phyloP scores from a whole-genome alignment of 1,140 invertebrate species.

The Aporrectodea caliginosa region DNA sequence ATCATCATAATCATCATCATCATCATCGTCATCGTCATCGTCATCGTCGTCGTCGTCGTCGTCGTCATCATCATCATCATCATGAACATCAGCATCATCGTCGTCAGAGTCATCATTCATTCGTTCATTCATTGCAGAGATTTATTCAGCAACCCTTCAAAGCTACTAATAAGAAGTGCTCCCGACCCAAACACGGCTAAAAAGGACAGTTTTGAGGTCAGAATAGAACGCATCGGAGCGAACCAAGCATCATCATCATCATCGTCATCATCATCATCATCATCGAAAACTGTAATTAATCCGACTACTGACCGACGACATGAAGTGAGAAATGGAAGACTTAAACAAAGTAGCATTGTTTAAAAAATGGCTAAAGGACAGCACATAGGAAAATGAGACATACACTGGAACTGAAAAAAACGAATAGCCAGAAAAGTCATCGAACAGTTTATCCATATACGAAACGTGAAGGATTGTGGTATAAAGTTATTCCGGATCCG shows the following conservation, averaged over 20 bases:
- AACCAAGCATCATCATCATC: not conserved
- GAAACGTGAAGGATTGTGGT: too few relatives aligned
- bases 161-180: not conserved
- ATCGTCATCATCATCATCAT: too few relatives aligned
- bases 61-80: constrained; percentile 15
- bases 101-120: constrained; percentile 4
- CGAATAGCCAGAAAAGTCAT: too few relatives aligned
- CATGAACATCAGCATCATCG: constrained; percentile 8
- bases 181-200: not conserved
- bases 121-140: not conserved
- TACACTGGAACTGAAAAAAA: too few relatives aligned
- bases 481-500: too few relatives aligned
- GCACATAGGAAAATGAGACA: too few relatives aligned
- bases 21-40: not conserved
- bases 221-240: not conserved
- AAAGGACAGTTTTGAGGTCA: not conserved
- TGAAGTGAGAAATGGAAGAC: too few relatives aligned
- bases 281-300: too few relatives aligned
- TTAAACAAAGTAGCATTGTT: too few relatives aligned
- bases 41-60: not conserved
- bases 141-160: not conserved
- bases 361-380: too few relatives aligned
- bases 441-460: too few relatives aligned
- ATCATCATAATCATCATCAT: not conserved
- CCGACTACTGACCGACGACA: too few relatives aligned